Percentiles rank a stretch among this genome's conserved stretches.
Conservation (phyloP, 2,888 invertebrate species). For the Lasioglossum leucozonium region DNA sequence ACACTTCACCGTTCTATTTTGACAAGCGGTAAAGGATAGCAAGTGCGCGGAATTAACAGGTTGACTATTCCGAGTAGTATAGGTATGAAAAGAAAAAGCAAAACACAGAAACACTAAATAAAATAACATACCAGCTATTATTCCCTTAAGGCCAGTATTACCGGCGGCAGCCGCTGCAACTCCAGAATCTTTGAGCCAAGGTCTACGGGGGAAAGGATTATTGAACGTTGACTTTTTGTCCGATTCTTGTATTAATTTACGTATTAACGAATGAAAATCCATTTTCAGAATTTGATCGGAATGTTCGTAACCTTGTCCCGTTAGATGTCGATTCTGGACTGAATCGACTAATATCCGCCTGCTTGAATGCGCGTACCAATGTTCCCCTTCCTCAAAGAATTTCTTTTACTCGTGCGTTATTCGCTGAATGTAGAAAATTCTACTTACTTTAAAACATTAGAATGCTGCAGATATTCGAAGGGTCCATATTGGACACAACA, state of each 20-base stretch:
- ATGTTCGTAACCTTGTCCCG: slow-evolving; percentile 24
- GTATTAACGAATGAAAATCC: slow-evolving; percentile 76
- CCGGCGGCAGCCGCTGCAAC: slow-evolving; percentile 89
- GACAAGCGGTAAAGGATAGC: slow-evolving; percentile 41
- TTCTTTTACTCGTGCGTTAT: slow-evolving; percentile 51
- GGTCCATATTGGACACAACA: neutral
- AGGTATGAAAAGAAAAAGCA: neutral
- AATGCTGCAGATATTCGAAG: slow-evolving; percentile 18
- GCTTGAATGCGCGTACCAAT: slow-evolving; percentile 50
- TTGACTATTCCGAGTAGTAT: neutral
- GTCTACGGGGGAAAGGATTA: slow-evolving; percentile 86
- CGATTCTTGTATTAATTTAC: slow-evolving; percentile 57
- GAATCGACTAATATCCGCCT: slow-evolving; percentile 63
- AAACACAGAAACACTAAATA: neutral
- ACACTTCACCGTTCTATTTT: slow-evolving; percentile 10
- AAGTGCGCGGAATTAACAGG: neutral
- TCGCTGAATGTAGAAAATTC: slow-evolving; percentile 17
- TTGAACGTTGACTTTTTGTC: slow-evolving; percentile 47
- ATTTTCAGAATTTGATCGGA: slow-evolving; percentile 63
- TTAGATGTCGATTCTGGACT: slow-evolving; percentile 61
- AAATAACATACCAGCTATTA: slow-evolving; percentile 90
- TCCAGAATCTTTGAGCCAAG: slow-evolving; percentile 91
- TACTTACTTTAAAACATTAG: neutral
- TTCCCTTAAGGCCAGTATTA: slow-evolving; percentile 93
- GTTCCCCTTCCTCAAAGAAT: slow-evolving; percentile 57